phyloP scores from a whole-genome alignment of 2,888 invertebrate species.

The Volucella inanis region DNA sequence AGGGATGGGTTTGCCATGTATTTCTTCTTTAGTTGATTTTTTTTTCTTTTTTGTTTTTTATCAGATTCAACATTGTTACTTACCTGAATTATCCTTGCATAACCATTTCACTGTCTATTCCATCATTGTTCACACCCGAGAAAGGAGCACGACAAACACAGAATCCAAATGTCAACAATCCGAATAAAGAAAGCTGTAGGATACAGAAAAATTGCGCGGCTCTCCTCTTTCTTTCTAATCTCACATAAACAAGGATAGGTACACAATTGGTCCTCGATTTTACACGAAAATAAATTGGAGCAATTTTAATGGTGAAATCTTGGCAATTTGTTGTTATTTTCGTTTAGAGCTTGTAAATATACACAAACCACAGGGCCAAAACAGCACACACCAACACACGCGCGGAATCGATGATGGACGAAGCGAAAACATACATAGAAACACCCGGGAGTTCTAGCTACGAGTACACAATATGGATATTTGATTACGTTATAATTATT shows the following conservation, averaged over 20 bases:
- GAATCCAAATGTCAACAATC: slow-evolving; percentile 53
- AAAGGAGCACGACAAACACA: neutral
- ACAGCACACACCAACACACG: slow-evolving; percentile 50
- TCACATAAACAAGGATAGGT: neutral
- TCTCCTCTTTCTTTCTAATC: neutral
- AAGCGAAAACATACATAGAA: slow-evolving; percentile 40
- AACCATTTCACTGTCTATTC: slow-evolving; percentile 23
- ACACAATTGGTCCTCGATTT: slow-evolving; percentile 1
- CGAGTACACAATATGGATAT: slow-evolving; percentile 44
- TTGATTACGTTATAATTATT: neutral
- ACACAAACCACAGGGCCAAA: slow-evolving; percentile 56
- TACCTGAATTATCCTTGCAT: slow-evolving; percentile 54
- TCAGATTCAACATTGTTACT: slow-evolving; percentile 2
- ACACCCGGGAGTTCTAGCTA: slow-evolving; percentile 64
- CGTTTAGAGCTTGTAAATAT: slow-evolving; percentile 58
- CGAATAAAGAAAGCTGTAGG: slow-evolving; percentile 24
- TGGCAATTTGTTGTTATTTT: slow-evolving; percentile 47
- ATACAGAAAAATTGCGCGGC: slow-evolving; percentile 46
- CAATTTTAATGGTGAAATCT: neutral
- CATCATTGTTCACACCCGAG: slow-evolving; percentile 39
- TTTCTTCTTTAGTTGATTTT: too few species aligned
- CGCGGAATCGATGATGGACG: slow-evolving; percentile 67
- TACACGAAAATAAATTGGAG: neutral
- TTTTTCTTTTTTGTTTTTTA: too few species aligned
- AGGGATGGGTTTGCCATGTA: slow-evolving; percentile 2